Evolutionary conservation across 2,888 invertebrate genomes (phyloP).

Genomic region (Metopia argyrocephala): DNA sequence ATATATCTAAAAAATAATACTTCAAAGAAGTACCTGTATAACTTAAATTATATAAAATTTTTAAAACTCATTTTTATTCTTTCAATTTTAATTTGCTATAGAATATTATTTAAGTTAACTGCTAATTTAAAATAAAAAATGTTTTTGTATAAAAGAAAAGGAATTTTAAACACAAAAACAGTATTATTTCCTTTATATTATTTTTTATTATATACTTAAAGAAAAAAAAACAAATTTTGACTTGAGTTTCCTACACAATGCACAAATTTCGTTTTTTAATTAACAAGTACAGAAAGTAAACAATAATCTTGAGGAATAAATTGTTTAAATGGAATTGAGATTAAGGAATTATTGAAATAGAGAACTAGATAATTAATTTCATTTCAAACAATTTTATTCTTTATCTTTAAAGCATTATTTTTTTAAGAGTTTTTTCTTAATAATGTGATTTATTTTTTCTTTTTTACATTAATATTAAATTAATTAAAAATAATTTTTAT

Average conservation of each 20-base stretch:
- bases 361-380: background rate
- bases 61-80: constrained; percentile 36
- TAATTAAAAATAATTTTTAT: background rate
- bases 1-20: constrained; percentile 40
- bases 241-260: constrained; percentile 3
- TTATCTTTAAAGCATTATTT: background rate
- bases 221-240: background rate
- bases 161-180: constrained; percentile 28
- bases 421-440: background rate
- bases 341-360: no score
- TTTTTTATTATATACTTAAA: background rate
- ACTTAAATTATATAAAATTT: constrained; percentile 44
- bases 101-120: no score
- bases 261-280: constrained; percentile 12
- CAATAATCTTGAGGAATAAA: background rate
- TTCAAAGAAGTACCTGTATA: constrained; percentile 64
- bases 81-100: constrained; percentile 56
- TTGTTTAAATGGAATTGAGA: background rate
- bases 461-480: background rate
- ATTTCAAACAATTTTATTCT: background rate
- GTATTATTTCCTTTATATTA: constrained; percentile 35
- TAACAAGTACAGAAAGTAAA: background rate
- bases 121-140: no score
- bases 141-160: constrained; percentile 28
- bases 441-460: background rate